A percentile compares a stretch with the other conserved stretches of the same genome.
These are phyloP conservation scores for Xiphophorus birchmanni DNA, from an alignment of 2,797 vertebrate genomes.

Conservation along the genomic window DNA sequence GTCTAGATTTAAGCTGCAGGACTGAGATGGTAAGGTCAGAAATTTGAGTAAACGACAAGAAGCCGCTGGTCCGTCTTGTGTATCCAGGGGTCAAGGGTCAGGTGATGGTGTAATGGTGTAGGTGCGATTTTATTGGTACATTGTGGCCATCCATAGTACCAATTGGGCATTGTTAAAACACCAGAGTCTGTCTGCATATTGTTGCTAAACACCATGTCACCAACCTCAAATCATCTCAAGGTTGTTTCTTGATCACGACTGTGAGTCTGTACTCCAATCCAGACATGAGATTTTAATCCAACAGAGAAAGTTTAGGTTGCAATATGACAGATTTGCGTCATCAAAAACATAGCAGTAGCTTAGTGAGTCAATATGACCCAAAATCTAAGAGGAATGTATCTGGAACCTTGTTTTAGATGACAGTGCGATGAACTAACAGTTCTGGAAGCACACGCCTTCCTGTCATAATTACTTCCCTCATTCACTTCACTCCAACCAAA, in stretches of 20 bases:
- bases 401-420: not conserved
- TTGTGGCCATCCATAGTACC: not conserved
- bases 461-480: not conserved
- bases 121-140: not conserved
- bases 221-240: not conserved
- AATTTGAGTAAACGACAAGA: not conserved
- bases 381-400: not conserved
- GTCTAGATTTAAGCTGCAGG: not conserved
- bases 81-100: not conserved
- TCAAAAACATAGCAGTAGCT: not conserved
- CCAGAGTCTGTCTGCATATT: not conserved
- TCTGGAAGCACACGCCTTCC: not conserved
- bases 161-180: not conserved
- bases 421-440: not conserved
- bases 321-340: not conserved
- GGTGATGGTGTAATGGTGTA: not conserved
- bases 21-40: not conserved
- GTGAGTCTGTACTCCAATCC: not conserved
- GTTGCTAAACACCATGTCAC: not conserved
- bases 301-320: not conserved
- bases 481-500: conserved; percentile 27
- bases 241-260: not conserved
- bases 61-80: not conserved
- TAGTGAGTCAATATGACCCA: not conserved
- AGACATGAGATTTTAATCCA: not conserved